Base-by-base conservation (phyloP, 1,140 invertebrate genomes). In the Conus ventricosus region DNA sequence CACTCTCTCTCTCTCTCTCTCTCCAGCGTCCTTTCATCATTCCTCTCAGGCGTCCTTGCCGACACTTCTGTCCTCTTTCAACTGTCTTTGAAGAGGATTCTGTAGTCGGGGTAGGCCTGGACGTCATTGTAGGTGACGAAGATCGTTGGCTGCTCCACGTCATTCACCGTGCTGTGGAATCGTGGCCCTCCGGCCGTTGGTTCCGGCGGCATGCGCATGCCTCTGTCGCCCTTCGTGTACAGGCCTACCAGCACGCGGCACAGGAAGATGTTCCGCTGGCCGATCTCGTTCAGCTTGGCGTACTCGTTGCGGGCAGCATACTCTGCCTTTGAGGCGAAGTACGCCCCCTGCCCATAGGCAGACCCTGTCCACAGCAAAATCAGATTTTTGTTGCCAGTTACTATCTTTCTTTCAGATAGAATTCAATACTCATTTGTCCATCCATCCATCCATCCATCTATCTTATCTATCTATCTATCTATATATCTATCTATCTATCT, bases 21-120 rank as follows among this genome's bases (percentile, higher is more conserved):
- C 76, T 51, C 76, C 39, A n/a, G 27, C 76, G 3, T 23, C 7
- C 5, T 78, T 51, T 78, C n/a, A 39, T 25, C 39, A 11, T 39
- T 51, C 7, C 25, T 39, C 25, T 78, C 25, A 39, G 39, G 0
- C 39, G 39, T 39, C 39, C 39, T 39, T 39, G 39, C 39, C 3
- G 39, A 39, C 39, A 39, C 0, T 39, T 39, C 39, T 39, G 39
- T 39, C 39, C 39, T 39, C 39, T 39, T 39, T 39, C 39, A 39
- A 39, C 39, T 39, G 67, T 63, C 89, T 6, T 91, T n/a, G 76
- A 87, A 89, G 25, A 84, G 78, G 27, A 94, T 90, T 15, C 93
- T 84, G 83, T 93, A 94, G 13, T 92, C 91, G n/a, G 93, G 93
- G 71, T 94, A 94, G 23, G 92, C 93, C 80, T 93, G 93, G 5